These are phyloP conservation scores for Pocota personata DNA, from an alignment of 2,888 invertebrate genomes.

Conservation along the genomic window DNA sequence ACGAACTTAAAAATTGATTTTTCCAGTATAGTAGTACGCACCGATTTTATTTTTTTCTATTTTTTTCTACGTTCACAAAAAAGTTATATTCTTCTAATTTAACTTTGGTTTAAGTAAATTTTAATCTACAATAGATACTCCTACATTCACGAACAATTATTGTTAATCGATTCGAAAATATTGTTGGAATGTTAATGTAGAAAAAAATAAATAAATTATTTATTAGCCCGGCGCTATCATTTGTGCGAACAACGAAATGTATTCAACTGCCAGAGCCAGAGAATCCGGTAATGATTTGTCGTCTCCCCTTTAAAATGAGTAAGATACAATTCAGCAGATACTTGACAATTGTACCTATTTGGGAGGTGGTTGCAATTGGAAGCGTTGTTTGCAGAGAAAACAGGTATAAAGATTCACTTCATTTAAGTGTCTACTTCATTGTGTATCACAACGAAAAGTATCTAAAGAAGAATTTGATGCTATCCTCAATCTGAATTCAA, in stretches of 20 bases:
- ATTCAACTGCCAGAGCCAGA: conserved; percentile 71
- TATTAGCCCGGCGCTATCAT: conserved; percentile 69
- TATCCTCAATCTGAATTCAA: background rate
- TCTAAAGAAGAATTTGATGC: background rate
- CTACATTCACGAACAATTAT: conserved; percentile 1
- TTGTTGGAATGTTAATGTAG: conserved; percentile 31
- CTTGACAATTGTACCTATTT: conserved; percentile 8
- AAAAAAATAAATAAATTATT: conserved; percentile 57
- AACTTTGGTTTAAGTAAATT: background rate
- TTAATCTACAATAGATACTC: conserved; percentile 8
- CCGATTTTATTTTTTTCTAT: conserved; percentile 32
- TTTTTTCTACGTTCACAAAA: background rate
- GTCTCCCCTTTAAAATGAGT: conserved; percentile 44
- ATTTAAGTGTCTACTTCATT: background rate
- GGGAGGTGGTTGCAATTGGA: background rate
- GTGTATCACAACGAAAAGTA: background rate
- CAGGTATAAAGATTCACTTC: background rate
- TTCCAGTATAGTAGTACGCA: conserved; percentile 59
- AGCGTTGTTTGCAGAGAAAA: background rate
- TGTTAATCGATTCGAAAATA: conserved; percentile 22
- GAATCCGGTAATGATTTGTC: conserved; percentile 68
- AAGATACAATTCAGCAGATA: conserved; percentile 22
- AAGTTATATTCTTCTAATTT: background rate
- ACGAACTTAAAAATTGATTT: conserved; percentile 61
- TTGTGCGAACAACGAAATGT: conserved; percentile 59